These are phyloP conservation scores for Xylocopa sonorina DNA, from an alignment of 1,140 invertebrate genomes.

Conservation along the genomic window DNA sequence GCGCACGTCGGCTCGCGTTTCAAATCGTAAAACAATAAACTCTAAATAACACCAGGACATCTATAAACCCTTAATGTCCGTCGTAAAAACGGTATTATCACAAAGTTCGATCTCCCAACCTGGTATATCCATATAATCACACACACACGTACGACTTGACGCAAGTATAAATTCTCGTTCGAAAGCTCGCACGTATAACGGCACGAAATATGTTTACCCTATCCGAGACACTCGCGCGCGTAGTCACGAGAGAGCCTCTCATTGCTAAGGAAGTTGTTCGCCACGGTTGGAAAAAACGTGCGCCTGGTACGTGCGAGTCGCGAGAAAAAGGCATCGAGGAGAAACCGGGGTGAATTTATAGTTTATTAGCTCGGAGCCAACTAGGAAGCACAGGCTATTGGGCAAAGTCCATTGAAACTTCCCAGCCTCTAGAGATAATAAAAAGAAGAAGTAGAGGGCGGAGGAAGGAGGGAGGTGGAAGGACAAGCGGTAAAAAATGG, in stretches of 20 bases:
- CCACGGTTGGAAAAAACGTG: too few relatives aligned
- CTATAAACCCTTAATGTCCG: background rate
- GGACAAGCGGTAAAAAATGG: conserved; percentile 3
- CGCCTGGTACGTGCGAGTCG: too few relatives aligned
- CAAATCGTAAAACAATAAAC: background rate
- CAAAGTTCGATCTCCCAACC: background rate
- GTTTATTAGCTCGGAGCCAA: conserved; percentile 74
- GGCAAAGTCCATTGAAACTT: conserved; percentile 78
- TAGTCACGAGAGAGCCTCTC: background rate
- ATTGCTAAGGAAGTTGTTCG: conserved; percentile 33
- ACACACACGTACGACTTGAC: background rate
- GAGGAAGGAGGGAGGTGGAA: too few relatives aligned
- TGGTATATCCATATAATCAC: too few relatives aligned
- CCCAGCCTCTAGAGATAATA: conserved; percentile 64
- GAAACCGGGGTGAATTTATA: conserved; percentile 71
- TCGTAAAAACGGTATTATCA: background rate
- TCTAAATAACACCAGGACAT: background rate
- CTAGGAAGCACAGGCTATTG: conserved; percentile 72
- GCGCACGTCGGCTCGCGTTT: background rate
- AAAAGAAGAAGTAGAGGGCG: conserved; percentile 53
- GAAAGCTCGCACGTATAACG: background rate
- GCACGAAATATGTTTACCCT: background rate
- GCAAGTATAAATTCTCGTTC: background rate
- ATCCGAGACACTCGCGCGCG: background rate
- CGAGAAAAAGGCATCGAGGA: conserved; percentile 58